Evolutionary conservation across 2,113 vertebrate genomes (phyloP).

Genomic region (Mormyrus lacerda): DNA sequence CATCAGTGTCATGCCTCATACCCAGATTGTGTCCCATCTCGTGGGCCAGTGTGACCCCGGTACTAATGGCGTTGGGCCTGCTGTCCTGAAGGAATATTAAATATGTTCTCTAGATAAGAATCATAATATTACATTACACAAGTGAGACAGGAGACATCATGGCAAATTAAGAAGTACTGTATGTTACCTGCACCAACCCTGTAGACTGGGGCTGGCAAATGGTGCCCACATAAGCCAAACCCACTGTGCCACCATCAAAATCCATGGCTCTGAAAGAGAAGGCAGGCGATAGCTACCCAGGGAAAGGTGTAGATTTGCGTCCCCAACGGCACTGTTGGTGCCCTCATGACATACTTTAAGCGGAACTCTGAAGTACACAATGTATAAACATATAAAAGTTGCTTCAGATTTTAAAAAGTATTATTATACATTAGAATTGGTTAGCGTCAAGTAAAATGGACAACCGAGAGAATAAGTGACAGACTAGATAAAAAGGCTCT

Average conservation of each 20-base stretch:
- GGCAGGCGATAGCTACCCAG: neutral
- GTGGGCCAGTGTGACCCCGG: constrained; percentile 63
- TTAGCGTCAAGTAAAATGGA: neutral
- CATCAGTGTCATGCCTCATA: constrained; percentile 41
- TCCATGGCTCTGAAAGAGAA: constrained; percentile 13
- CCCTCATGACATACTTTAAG: neutral
- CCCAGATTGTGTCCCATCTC: constrained; percentile 54
- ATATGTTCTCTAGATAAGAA: neutral
- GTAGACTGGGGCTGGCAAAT: neutral
- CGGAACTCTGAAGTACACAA: neutral
- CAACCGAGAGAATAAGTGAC: neutral
- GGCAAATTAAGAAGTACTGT: neutral
- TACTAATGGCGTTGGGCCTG: neutral
- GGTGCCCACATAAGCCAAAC: constrained; percentile 4
- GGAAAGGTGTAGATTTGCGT: neutral
- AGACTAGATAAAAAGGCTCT: neutral
- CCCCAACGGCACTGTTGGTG: neutral
- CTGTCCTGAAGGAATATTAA: neutral
- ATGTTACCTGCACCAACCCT: constrained; percentile 22
- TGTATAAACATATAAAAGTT: neutral
- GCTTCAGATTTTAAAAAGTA: neutral
- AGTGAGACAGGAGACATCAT: neutral
- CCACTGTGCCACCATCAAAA: neutral
- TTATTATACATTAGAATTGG: neutral
- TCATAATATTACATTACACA: neutral